Evolutionary conservation across 64 coral and sea anemone genomes (phyloP).

Genomic region (Dendrophyllia cribrosa): DNA sequence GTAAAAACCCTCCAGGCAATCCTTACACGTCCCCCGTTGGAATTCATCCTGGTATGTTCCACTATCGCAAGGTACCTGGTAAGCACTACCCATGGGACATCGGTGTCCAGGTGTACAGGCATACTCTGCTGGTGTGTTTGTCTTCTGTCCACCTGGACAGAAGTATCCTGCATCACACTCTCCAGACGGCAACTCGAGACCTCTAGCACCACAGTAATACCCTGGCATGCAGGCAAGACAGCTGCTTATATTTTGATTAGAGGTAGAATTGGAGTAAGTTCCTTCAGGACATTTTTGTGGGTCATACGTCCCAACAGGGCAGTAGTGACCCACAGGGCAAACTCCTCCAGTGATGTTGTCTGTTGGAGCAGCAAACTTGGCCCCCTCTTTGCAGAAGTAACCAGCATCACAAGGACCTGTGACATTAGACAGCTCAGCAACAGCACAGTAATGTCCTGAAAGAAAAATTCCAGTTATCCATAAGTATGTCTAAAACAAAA

Average conservation of each 20-base stretch:
- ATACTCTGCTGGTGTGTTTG: slow-evolving; percentile 71
- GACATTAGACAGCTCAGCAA: slow-evolving; percentile 73
- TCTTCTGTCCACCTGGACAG: slow-evolving; percentile 88
- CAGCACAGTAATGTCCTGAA: slow-evolving; percentile 84
- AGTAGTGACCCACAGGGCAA: slow-evolving; percentile 84
- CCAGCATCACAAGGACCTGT: slow-evolving; percentile 93
- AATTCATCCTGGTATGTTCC: slow-evolving; percentile 93
- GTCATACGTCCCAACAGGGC: slow-evolving; percentile 77
- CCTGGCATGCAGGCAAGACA: slow-evolving; percentile 85
- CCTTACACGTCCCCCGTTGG: slow-evolving; percentile 75
- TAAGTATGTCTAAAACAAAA: no score
- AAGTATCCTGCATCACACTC: slow-evolving; percentile 85
- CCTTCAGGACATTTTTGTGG: slow-evolving; percentile 90
- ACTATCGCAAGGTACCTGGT: slow-evolving; percentile 68
- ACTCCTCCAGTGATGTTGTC: slow-evolving; percentile 92
- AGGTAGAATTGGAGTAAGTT: slow-evolving; percentile 82
- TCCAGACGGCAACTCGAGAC: slow-evolving; percentile 76
- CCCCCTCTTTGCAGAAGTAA: slow-evolving; percentile 83
- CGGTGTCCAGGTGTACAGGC: slow-evolving; percentile 91
- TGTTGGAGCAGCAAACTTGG: slow-evolving; percentile 75
- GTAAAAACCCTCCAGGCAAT: slow-evolving; percentile 87
- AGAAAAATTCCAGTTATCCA: not conserved
- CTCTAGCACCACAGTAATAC: slow-evolving; percentile 82
- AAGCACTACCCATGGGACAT: slow-evolving; percentile 80
- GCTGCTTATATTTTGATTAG: slow-evolving; percentile 76